Evolutionary conservation across 2,888 invertebrate species (phyloP).

Genomic region (Apamea anceps): DNA sequence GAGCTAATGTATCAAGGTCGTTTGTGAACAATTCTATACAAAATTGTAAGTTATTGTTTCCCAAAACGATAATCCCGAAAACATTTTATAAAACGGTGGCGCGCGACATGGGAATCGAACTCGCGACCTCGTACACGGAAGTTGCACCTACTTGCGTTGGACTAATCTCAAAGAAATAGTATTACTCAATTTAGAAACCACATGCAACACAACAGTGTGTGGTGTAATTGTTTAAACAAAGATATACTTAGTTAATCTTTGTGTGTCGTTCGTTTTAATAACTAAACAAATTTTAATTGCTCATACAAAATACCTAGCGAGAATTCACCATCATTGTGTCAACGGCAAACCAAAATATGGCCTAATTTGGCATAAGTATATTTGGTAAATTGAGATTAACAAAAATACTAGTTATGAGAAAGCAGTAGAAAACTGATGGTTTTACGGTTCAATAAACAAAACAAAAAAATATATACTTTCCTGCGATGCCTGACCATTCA

Average conservation of each 20-base stretch:
- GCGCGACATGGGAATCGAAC: not conserved
- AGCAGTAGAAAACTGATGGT: not conserved
- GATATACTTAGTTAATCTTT: not conserved
- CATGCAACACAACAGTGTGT: too few species aligned
- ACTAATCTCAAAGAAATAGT: not conserved
- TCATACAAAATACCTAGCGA: not conserved
- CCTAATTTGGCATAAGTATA: not conserved
- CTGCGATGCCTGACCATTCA: too few species aligned
- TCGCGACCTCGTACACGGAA: not conserved
- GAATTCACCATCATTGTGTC: not conserved
- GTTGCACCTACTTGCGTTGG: not conserved
- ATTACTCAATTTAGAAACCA: not conserved
- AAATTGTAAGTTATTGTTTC: not conserved
- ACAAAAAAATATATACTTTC: not conserved
- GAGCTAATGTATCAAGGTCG: not conserved
- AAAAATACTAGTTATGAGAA: not conserved
- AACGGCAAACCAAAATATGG: not conserved
- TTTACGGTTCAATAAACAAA: not conserved
- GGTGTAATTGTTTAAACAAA: not conserved
- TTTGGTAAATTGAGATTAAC: not conserved
- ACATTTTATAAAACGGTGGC: not conserved
- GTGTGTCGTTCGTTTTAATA: not conserved
- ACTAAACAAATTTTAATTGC: not conserved
- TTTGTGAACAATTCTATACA: not conserved
- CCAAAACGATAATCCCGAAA: too few species aligned